Evolutionary conservation across 2,797 vertebrate genomes (phyloP), one percentile per base, ranked within the genome.

Genomic region (Babyrousa celebensis): DNA sequence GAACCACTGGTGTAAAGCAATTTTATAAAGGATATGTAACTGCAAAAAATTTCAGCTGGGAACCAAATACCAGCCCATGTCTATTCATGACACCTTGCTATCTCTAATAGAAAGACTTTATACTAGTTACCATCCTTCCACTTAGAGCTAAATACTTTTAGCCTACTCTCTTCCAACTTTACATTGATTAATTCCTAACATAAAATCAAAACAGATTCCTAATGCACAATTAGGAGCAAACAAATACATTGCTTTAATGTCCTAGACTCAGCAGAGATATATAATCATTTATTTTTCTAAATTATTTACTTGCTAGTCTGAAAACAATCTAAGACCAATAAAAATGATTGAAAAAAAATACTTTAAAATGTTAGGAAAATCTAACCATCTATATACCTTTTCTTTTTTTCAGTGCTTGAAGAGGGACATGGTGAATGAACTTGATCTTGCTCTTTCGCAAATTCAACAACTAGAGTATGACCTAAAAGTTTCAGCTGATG

Each of bases 401-500:
- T 99, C 86, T 96, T 98, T 84, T 98, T 99, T 92, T 99, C 98
- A 75, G 98, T 98, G 79, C 98, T 97, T 16, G 99, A 98, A 32
- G 99, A 98, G 74, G 99, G 99, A 97, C 99, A 99, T 78, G 99
- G 98, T 12, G 99, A 98, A 4, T 98, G 99, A 54, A 98, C 70
- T 9, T 97, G 96, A 78, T 99, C 99, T 97, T 99, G 99, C 32
- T 99, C 99, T 98, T 99, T 99, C 0, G 99, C 99, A 98, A 99
- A 99, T 98, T 99, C 99, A 80, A 98, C 99, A 74, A 99, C 99
- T 85, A 99, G 99, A 0, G 99, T 99, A 83, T 99, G 99, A 96
- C 99, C 99, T 92, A 99, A 98, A 96, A 99, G 98, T 83, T 99
- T 99, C 90, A 99, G 97, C 97, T 99, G 99, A 98, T 99, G 99